Percentiles rank a stretch among this genome's conserved stretches.
phyloP scores from a whole-genome alignment of 2,888 invertebrate species.

The Apamea epomidion region DNA sequence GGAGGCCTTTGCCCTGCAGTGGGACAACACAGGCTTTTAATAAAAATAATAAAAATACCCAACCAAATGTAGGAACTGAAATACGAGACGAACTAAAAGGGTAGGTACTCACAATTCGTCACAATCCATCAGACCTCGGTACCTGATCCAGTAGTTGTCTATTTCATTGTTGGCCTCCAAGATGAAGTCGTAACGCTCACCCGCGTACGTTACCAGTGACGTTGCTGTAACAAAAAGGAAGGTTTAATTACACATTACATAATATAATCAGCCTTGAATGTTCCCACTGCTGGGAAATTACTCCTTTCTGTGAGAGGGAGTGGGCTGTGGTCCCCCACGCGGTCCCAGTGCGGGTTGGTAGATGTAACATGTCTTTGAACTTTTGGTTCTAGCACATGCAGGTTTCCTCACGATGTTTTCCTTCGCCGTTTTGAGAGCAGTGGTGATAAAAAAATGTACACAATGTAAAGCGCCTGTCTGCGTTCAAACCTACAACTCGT shows the following conservation, averaged over 20 bases:
- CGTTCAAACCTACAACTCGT: not conserved
- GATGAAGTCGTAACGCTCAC: conserved; percentile 96
- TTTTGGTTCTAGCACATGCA: not conserved
- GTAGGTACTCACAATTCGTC: conserved; percentile 90
- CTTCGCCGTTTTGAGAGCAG: not conserved
- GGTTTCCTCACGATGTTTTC: not conserved
- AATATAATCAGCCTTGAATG: not conserved
- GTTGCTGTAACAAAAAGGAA: conserved; percentile 80
- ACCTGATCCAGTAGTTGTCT: conserved; percentile 95
- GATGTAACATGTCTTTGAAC: not conserved
- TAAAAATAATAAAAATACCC: too few species aligned
- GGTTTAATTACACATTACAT: not conserved
- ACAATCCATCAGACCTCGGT: conserved; percentile 96
- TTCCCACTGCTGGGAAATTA: not conserved
- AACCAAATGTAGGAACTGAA: not conserved
- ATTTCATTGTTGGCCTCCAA: conserved; percentile 93
- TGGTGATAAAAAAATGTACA: not conserved
- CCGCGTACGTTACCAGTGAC: conserved; percentile 94
- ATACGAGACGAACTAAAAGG: not conserved
- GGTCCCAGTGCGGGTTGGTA: not conserved
- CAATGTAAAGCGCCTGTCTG: not conserved
- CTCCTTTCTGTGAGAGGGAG: not conserved
- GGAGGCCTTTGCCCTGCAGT: too few species aligned
- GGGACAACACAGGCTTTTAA: too few species aligned
- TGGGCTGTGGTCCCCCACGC: not conserved